A percentile compares a stretch with the other conserved stretches of the same genome.
Conservation (phyloP, 1,140 invertebrate genomes). For the fruit fly (Drosophila melanogaster) region DNA sequence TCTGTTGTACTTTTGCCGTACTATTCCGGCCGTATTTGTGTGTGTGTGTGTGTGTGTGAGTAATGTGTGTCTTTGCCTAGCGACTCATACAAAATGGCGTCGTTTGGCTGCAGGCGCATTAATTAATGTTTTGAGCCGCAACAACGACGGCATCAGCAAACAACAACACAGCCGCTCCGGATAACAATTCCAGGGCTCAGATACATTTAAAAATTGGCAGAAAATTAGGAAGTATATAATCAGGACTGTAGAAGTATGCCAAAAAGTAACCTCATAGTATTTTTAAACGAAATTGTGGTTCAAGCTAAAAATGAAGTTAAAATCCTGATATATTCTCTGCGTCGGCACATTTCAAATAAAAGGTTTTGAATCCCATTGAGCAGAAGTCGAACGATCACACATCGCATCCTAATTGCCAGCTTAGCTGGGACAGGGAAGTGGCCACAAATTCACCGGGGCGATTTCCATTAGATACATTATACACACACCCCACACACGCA, state of each 20-base stretch:
- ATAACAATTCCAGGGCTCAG: conserved; percentile 27
- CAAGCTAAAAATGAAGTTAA: neutral
- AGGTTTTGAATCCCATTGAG: conserved; percentile 5
- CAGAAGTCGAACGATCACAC: conserved; percentile 24
- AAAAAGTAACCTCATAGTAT: no score
- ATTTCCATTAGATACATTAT: conserved; percentile 48
- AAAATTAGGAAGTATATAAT: no score
- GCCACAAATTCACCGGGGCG: conserved; percentile 39
- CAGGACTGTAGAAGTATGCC: no score
- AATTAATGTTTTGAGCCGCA: conserved; percentile 76
- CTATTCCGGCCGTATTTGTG: conserved; percentile 16
- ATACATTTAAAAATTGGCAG: neutral
- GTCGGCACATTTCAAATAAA: neutral
- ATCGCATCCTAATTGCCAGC: conserved; percentile 41
- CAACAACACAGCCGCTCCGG: conserved; percentile 26
- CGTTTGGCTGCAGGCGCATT: conserved; percentile 77
- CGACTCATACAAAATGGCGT: conserved; percentile 67
- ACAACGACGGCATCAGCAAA: conserved; percentile 43
- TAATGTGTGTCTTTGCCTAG: conserved; percentile 28
- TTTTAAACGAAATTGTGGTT: no score
- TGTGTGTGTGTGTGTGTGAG: neutral
- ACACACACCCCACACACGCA: conserved; percentile 3
- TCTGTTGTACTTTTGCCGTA: conserved; percentile 48
- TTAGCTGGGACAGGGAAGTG: conserved; percentile 21
- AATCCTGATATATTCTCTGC: conserved; percentile 4